Conservation (phyloP, 92 coral and sea anemone species). For the Umimayanthus chanpuru region DNA sequence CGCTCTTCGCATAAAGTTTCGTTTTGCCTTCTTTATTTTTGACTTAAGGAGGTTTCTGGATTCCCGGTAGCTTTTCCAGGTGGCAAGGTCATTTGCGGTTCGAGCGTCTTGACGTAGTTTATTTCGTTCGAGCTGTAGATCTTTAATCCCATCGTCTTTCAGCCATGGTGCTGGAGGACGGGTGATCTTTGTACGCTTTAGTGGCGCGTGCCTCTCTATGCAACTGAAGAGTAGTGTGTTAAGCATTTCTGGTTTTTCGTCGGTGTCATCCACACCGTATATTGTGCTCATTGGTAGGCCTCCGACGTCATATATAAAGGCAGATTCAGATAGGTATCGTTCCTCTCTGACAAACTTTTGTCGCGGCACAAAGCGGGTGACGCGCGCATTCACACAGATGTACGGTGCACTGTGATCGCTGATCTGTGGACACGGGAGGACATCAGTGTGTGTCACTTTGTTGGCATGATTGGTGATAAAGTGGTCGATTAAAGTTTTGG, state of each 20-base stretch:
- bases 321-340: slow-evolving; percentile 27
- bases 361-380: slow-evolving; percentile 45
- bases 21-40: slow-evolving; percentile 42
- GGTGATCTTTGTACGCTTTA: slow-evolving; percentile 32
- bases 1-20: slow-evolving; percentile 48
- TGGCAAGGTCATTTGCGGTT: slow-evolving; percentile 13
- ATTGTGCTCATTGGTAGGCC: slow-evolving; percentile 36
- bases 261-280: slow-evolving; percentile 39
- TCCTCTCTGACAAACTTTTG: slow-evolving; percentile 24
- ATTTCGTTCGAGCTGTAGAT: slow-evolving; percentile 20
- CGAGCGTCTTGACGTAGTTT: slow-evolving; percentile 40
- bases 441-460: slow-evolving; percentile 39
- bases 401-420: slow-evolving; percentile 55
- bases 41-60: slow-evolving; percentile 15
- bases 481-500: slow-evolving; percentile 8
- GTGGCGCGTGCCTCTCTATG: slow-evolving; percentile 24
- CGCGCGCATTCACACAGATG: slow-evolving; percentile 44
- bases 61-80: slow-evolving; percentile 22
- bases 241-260: slow-evolving; percentile 8
- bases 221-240: too few species aligned
- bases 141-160: slow-evolving; percentile 25
- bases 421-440: slow-evolving; percentile 39
- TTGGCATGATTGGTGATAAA: background rate
- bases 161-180: slow-evolving; percentile 45
- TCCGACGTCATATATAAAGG: slow-evolving; percentile 22